Evolutionary conservation across 2,797 vertebrate genomes (phyloP), one percentile per base, ranked within the genome.

Genomic region (Fistularia tabacaria): DNA sequence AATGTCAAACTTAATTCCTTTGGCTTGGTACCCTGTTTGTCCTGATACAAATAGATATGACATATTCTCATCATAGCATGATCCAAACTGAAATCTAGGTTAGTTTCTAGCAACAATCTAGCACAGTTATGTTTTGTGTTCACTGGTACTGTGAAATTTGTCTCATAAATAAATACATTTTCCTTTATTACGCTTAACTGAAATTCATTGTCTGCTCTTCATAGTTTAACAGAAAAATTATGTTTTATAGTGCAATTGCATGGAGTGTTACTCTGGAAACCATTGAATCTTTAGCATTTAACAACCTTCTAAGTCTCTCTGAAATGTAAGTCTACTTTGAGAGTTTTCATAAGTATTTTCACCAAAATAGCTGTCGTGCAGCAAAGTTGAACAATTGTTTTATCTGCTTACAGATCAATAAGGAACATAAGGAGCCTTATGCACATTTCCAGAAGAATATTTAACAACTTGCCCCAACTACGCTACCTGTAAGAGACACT

Each of bases 231-330:
- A 25, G 25, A 25, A 3, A 25, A 25, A 25, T 25, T 25, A 25
- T 25, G 25, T 25, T 25, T 25, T 25, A 25, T 25, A 96, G 94
- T 82, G 91, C 92, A 81, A 94, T 95, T 71, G 82, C 91, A 57
- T 91, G 93, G 78, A 94, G 92, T 8, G 82, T 91, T 54, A 91
- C 90, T 71, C 84, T 96, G 82, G 91, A 93, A 87, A 90, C 76
- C 68, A 93, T 94, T 51, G 89, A 93, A 78, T 77, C 83, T 0
- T 84, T 90, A 7, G 93, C 93, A 0, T 96, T 94, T 77, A 92
- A 92, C 88, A 91, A 72, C 81, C 93, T 95, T 51, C 83, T 80
- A 58, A 88, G 85, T 70, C 82, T 95, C 78, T 92, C 91, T 71
- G 93, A 95, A 88, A 92, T 94, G 93, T 96, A 88, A 93, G 94